Evolutionary conservation across 2,888 invertebrate species (phyloP).

Genomic region (Catocala sponsa): DNA sequence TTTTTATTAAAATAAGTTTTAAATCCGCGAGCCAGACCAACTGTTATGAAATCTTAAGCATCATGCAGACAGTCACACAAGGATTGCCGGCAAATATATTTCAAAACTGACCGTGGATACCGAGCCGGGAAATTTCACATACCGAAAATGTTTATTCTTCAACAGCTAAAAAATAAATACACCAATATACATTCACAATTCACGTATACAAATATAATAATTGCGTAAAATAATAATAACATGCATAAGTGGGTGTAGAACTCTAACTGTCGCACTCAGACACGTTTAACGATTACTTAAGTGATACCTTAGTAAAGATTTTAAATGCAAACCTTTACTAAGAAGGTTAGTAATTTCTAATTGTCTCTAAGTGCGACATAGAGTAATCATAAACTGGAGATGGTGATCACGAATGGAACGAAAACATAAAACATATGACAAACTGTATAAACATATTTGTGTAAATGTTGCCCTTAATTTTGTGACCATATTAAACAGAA

Average conservation of each 20-base stretch:
- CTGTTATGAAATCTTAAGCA: constrained; percentile 61
- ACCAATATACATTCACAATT: constrained; percentile 85
- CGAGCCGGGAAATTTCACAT: constrained; percentile 87
- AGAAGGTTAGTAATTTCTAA: too few species aligned
- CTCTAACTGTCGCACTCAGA: constrained; percentile 7
- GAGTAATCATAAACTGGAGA: background rate
- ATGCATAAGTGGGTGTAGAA: constrained; percentile 33
- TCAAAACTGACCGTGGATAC: constrained; percentile 84
- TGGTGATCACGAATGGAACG: too few species aligned
- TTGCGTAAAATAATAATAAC: constrained; percentile 40
- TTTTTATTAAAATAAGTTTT: constrained; percentile 19
- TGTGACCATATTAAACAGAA: too few species aligned
- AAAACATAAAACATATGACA: too few species aligned
- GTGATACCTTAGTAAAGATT: too few species aligned
- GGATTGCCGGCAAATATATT: constrained; percentile 72
- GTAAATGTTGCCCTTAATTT: too few species aligned
- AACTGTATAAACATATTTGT: too few species aligned
- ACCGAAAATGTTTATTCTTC: constrained; percentile 88
- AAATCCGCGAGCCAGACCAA: constrained; percentile 21
- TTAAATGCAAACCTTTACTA: too few species aligned
- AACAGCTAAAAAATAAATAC: constrained; percentile 87
- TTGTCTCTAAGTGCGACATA: too few species aligned
- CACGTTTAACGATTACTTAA: too few species aligned
- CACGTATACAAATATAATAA: constrained; percentile 53
- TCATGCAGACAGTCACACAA: constrained; percentile 81